Percentiles rank a stretch among this genome's conserved stretches.
Conservation (phyloP, 2,888 invertebrate species). For the Lycocerus yunnanus region DNA sequence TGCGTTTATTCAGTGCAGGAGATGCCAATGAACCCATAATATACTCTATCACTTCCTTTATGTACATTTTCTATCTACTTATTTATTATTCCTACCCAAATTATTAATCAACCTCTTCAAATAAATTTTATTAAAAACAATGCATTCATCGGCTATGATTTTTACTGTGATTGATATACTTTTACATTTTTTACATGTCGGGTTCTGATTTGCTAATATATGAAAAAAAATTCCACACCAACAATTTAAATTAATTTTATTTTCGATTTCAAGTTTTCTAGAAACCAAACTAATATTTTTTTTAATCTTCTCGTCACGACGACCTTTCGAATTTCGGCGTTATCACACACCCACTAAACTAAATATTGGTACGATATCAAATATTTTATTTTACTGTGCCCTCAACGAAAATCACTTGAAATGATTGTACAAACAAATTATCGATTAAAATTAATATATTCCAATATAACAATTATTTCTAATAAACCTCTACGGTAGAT, state of each 20-base stretch:
- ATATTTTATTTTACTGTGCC: no score
- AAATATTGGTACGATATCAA: no score
- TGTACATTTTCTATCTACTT: slow-evolving; percentile 13
- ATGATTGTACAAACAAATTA: background rate
- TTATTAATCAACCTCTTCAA: background rate
- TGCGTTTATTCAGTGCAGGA: slow-evolving; percentile 17
- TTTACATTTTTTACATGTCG: background rate
- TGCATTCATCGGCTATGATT: no score
- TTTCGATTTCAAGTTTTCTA: no score
- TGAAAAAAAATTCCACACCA: no score
- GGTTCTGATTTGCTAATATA: background rate
- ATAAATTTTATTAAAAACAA: no score
- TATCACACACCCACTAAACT: no score
- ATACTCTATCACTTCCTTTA: slow-evolving; percentile 23
- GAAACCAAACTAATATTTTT: no score
- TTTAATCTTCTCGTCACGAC: no score
- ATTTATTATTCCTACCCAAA: background rate
- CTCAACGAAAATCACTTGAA: background rate
- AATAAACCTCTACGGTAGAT: background rate
- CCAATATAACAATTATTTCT: background rate
- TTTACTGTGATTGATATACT: no score
- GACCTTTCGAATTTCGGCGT: no score
- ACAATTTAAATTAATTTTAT: no score
- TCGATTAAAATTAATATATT: background rate
- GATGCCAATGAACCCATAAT: slow-evolving; percentile 29